These are phyloP conservation scores for Nomada fucata DNA, from an alignment of 2,888 invertebrate species.

Conservation along the genomic window DNA sequence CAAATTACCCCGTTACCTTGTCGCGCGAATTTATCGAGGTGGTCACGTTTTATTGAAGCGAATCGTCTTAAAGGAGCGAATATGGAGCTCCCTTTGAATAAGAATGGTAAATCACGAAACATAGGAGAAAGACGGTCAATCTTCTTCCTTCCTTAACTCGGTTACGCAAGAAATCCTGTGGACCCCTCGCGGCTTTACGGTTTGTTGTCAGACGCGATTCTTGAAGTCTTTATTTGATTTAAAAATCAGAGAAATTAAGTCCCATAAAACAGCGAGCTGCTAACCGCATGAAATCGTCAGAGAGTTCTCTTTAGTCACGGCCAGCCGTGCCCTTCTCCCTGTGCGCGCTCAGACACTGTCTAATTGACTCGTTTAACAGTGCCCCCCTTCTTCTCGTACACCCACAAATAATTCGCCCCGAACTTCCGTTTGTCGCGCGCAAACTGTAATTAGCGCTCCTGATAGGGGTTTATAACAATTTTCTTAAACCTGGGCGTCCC, in stretches of 20 bases:
- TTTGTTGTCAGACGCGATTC: conserved; percentile 36
- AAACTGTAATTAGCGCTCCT: background rate
- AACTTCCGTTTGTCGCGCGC: conserved; percentile 11
- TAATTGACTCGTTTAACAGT: conserved; percentile 50
- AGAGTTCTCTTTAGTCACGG: conserved; percentile 40
- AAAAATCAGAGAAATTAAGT: conserved; percentile 63
- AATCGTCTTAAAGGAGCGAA: too few species aligned
- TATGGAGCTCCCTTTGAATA: too few species aligned
- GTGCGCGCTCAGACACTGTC: conserved; percentile 28
- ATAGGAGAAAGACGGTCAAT: too few species aligned
- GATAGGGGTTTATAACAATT: background rate
- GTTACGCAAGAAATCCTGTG: background rate
- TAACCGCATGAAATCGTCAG: conserved; percentile 38
- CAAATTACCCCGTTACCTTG: too few species aligned
- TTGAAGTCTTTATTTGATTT: conserved; percentile 55
- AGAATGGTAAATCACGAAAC: too few species aligned
- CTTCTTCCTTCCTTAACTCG: too few species aligned
- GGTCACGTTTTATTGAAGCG: too few species aligned
- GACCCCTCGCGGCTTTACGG: conserved; percentile 16
- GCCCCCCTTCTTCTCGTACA: background rate
- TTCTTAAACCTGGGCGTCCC: too few species aligned
- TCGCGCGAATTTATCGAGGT: too few species aligned
- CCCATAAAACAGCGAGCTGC: conserved; percentile 35
- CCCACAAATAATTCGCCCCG: conserved; percentile 26
- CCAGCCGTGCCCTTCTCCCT: background rate